Evolutionary conservation across 2,888 invertebrate species (phyloP), one percentile per base, ranked within the genome.

Genomic region (Dasysyrphus albostriatus): DNA sequence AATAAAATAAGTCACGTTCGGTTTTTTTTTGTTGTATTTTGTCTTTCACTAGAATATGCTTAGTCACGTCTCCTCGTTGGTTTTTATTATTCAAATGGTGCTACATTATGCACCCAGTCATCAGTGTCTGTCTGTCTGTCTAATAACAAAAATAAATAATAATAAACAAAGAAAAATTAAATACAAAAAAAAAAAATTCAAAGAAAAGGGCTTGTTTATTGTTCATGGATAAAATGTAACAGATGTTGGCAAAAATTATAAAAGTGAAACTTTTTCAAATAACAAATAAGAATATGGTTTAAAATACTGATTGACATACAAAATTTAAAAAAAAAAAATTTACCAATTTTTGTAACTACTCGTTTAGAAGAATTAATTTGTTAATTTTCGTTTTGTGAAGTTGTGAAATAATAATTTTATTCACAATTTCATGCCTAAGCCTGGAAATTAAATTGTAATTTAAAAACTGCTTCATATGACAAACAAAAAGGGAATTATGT

Each of bases 1-100:
- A 54, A 54, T 54, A 54, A 54, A 32, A 54, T 54, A 32, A 54
- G 54, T 54, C 54, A 54, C 54, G 54, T 54, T 54, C 54, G 32
- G 14, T 54, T 54, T 12, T 6, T 51, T 29, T 29, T 24, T 9
- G 7, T 54, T 51, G n/a, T n/a, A n/a, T 51, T 10, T 2, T 51
- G 5, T 54, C 14, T 16, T 32, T 54, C 54, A n/a, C 54, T 32
- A 14, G 8, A 54, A 54, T 32, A 54, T 54, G 54, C 8, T 54
- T 32, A 29, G 54, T 54, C 54, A 54, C 54, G 54, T 54, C 14
- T 54, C 54, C n/a, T 29, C 14, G 14, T 29, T 32, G 29, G 29
- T 7, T 54, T 29, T 54, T 54, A 54, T n/a, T 54, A 54, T 54
- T 54, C 29, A 54, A 54, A 54, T 54, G 29, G 54, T 54, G 29